Base-by-base conservation (phyloP, 1,140 invertebrate species). In the Aphaenogaster ashmeadi region DNA sequence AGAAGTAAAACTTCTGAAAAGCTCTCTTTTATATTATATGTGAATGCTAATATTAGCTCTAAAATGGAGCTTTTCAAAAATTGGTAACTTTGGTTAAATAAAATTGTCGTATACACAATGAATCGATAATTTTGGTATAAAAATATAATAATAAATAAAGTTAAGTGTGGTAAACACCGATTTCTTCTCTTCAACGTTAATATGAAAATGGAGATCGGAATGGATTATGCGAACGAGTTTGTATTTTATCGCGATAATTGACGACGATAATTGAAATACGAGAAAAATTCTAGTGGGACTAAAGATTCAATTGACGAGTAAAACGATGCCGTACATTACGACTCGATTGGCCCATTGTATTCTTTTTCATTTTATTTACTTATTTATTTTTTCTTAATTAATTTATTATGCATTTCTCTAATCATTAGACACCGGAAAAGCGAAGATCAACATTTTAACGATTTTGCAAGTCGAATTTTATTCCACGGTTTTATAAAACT, bases 281-380 rank as follows among this genome's bases (percentile, higher is more conserved):
- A 77, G 69, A 47, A 74, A 69, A 78, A 71, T 85, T 58, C 41
- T 80, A 88, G 38, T 56, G 56, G 62, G 79, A 89, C 85, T 88
- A 89, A 93, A 93, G 71, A 77, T 91, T 90, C 88, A 93, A 94
- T 94, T 93, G 93, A 94, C 93, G 92, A 89, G 88, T 87, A 87
- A 88, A 79, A 86, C 66, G 56, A 56, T 38, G 66, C 58, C 69
- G 60, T 21, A 36, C 33, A 9, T 15, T 69, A 72, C 71, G 81
- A 62, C 54, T 62, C 80, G 72, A 72, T 88, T 88, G 67, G 87
- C 86, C 79, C 67, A 77, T 77, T 86, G 54, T 66, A 33, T 90
- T 50, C 47, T 58, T 84, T 81, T 87, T 86, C 80, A 78, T 52
- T 52, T 80, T 62, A 41, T 21, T 62, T 36, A 79, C 50, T 71